phyloP scores from a whole-genome alignment of 2,797 vertebrate genomes.

The Selene dorsalis region DNA sequence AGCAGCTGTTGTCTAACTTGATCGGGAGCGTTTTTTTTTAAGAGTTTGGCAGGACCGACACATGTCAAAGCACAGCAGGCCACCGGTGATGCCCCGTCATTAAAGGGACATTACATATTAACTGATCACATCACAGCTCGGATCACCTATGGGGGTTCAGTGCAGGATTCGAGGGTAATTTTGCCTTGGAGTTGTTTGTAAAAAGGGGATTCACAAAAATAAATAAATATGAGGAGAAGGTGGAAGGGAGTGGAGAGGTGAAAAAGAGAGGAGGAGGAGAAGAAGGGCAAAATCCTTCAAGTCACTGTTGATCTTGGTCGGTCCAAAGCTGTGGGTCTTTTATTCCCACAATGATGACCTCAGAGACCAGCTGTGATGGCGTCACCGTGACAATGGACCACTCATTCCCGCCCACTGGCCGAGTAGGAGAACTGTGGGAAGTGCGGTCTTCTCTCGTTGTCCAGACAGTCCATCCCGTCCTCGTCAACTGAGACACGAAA shows the following conservation, averaged over 20 bases:
- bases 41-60: conserved; percentile 35
- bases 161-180: conserved; percentile 45
- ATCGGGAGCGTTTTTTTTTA: conserved; percentile 30
- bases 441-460: conserved; percentile 96
- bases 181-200: conserved; percentile 47
- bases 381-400: conserved; percentile 61
- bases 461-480: conserved; percentile 97
- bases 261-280: conserved; percentile 60
- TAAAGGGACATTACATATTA: conserved; percentile 68
- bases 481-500: conserved; percentile 88
- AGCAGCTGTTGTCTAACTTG: conserved; percentile 45
- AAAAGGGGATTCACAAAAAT: conserved; percentile 48
- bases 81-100: conserved; percentile 63
- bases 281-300: conserved; percentile 64
- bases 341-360: conserved; percentile 79
- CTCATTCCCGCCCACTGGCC: conserved; percentile 95
- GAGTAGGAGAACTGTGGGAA: conserved; percentile 99
- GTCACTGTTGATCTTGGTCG: conserved; percentile 54
- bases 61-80: conserved; percentile 77
- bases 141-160: conserved; percentile 53
- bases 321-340: conserved; percentile 62
- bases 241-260: conserved; percentile 56
- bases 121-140: conserved; percentile 63
- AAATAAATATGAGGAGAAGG: conserved; percentile 27
- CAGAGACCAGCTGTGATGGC: conserved; percentile 83